These are phyloP conservation scores for Ceratitis capitata DNA, from an alignment of 1,140 invertebrate genomes.

Conservation along the genomic window DNA sequence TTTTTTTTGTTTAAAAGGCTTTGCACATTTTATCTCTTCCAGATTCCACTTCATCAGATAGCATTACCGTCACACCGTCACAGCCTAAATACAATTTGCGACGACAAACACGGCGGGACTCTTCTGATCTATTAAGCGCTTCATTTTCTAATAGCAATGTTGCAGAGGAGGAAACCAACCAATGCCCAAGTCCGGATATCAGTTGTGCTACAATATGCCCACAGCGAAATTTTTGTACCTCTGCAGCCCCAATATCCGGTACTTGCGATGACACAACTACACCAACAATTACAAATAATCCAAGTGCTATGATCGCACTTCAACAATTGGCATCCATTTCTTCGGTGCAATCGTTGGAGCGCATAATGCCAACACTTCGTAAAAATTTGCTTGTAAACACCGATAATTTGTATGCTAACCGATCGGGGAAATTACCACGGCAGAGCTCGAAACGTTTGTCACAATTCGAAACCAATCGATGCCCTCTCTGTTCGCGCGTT, in stretches of 20 bases:
- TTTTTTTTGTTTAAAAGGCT: no score
- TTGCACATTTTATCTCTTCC: no score
- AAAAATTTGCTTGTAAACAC: conserved; percentile 54
- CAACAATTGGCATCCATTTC: conserved; percentile 63
- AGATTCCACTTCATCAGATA: conserved; percentile 12
- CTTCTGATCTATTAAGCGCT: background rate
- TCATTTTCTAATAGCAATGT: background rate
- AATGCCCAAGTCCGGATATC: background rate
- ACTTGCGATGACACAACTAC: background rate
- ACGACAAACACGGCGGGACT: conserved; percentile 45
- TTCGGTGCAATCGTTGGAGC: conserved; percentile 55
- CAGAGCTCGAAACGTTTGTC: conserved; percentile 52
- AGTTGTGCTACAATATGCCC: background rate
- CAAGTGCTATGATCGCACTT: conserved; percentile 56
- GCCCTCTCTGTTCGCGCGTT: conserved; percentile 58
- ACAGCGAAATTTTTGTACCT: background rate
- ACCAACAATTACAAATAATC: conserved; percentile 42
- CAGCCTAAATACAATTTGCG: conserved; percentile 27
- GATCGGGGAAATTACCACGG: conserved; percentile 49
- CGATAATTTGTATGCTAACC: conserved; percentile 48
- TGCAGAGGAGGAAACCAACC: background rate
- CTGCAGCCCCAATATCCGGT: background rate
- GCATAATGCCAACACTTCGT: conserved; percentile 52
- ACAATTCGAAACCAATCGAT: conserved; percentile 60
- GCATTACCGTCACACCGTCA: background rate